These are phyloP conservation scores for Thaleichthys pacificus DNA, from an alignment of 2,797 vertebrate genomes.

Conservation along the genomic window DNA sequence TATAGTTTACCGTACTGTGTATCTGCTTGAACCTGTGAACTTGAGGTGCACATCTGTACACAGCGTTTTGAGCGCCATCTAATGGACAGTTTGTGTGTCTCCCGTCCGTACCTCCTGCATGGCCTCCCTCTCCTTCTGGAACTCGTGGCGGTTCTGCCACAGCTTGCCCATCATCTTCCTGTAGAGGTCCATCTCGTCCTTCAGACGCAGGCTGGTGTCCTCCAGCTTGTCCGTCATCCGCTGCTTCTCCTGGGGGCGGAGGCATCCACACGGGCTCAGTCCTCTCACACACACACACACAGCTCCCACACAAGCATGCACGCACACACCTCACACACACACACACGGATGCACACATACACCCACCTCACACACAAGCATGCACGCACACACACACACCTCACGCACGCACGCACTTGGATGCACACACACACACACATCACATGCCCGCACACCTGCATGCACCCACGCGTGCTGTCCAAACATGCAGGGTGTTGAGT, in stretches of 20 bases:
- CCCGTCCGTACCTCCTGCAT: constrained; percentile 85
- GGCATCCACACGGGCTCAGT: background rate
- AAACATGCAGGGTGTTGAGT: background rate
- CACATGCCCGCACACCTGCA: background rate
- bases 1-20: background rate
- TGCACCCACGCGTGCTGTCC: background rate
- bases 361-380: no score
- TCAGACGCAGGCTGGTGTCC: constrained; percentile 92
- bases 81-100: background rate
- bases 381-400: no score
- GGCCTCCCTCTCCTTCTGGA: constrained; percentile 92
- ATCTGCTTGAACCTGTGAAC: background rate
- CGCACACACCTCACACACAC: no score
- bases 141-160: constrained; percentile 88
- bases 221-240: constrained; percentile 94
- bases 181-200: constrained; percentile 97
- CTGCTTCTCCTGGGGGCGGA: constrained; percentile 84
- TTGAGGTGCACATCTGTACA: background rate
- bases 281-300: background rate
- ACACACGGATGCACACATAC: no score
- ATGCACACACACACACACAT: no score
- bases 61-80: background rate
- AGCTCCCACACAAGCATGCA: background rate
- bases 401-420: no score
- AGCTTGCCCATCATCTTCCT: constrained; percentile 98